Evolutionary conservation across 2,888 invertebrate genomes (phyloP), one percentile per base, ranked within the genome.

Genomic region (Pinctada fucata): DNA sequence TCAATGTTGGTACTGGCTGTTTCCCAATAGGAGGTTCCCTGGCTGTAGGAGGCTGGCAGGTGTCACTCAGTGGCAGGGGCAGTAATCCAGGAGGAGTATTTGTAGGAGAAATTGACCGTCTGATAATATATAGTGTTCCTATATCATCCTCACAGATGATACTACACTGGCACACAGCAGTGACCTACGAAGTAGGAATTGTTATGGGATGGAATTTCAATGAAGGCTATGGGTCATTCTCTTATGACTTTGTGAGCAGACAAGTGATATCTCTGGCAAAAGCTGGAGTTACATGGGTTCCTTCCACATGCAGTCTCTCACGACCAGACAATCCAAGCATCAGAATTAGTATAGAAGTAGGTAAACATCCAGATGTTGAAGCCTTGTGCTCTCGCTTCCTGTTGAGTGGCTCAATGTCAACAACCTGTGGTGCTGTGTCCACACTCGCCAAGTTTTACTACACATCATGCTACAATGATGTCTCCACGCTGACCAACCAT

Each of bases 1-100:
- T 78, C 8, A 58, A 72, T 50, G 69, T 84, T 31, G 83, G 82
- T 6, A 50, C 76, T 4, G 82, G 79, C 6, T 72, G 67, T 49
- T 85, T 87, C 75, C 76, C 83, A 6, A 76, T 66, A 5, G 74
- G 75, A 48, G 88, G 88, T n/a, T 81, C 83, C 10, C 45, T 89
- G 48, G 79, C 82, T 50, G 49, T 89, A 47, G 88, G 87, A n/a
- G 76, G 73, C 47, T 85, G 86, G 75, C 81, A 77, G 64, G 76
- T 79, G 5, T 74, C 84, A 8, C 72, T 81, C 67, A 77, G 79
- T 51, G 63, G 65, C 4, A 66, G 68, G 16, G 78, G 82, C 58
- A 68, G 74, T 13, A 68, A 13, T 48, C 83, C 84, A 50, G 64
- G 66, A 68, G 85, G 84, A 10, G 80, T 72, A 6, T 83, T 82